Base-by-base conservation (phyloP, 2,113 vertebrate genomes). In the Chionodraco myersi region DNA sequence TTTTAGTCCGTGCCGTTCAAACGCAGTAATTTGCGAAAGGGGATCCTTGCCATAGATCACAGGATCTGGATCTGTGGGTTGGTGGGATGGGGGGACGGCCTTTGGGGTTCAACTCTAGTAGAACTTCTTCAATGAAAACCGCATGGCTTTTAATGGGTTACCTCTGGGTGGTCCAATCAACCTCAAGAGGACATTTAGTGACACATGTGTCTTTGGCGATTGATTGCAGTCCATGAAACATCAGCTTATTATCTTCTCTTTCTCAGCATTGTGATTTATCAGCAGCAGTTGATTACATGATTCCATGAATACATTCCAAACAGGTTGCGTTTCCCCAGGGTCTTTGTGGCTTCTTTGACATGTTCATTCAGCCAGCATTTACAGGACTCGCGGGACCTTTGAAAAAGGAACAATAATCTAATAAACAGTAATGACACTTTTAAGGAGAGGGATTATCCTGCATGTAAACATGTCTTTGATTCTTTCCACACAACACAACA, bases 141-240 rank as follows among this genome's bases (percentile, higher is more conserved):
- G 72, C 84, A 90, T 88, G 86, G 80, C 75, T 81, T 83, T 89
- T 84, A 90, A 90, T 72, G 86, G 88, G 75, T 53, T 74, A 88
- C 82, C 63, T 86, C 83, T 87, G 92, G 93, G 92, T 94, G 92
- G 92, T 93, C 91, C 86, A 88, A 75, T 90, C 89, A 92, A 85
- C 83, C 80, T 72, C 72, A 62, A 75, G 76, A 89, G 86, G 90
- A 92, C 88, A 91, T 91, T 88, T 85, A 84, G 82, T 83, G 89
- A 89, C 87, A 93, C 79, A 79, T 84, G 79, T 84, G 89, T 89
- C 85, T 84, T 61, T 66, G 76, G 78, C 44, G 59, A 88, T 82
- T 69, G 81, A 88, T 82, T 82, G 86, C 69, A 90, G 77, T 60
- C 71, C 16, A 44, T 45, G 77, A 77, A 77, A 88, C 68, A 69